These are phyloP conservation scores for Menidia beryllina DNA, from an alignment of 2,113 vertebrate genomes.

Conservation along the genomic window DNA sequence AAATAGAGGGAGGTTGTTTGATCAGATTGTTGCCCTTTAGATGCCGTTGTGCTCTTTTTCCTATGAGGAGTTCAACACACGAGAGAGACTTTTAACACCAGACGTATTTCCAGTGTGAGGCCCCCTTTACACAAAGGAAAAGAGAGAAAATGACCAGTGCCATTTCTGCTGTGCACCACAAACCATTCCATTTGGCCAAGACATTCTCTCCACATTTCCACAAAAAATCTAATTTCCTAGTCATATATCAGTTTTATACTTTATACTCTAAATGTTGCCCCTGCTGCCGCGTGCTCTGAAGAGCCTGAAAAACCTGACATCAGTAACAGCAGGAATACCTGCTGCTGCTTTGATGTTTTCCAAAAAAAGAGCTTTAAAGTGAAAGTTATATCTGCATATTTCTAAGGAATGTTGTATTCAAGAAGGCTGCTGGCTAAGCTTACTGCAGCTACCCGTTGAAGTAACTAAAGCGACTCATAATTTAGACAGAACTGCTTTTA, in stretches of 20 bases:
- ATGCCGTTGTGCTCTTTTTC: conserved; percentile 39
- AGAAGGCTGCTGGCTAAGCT: conserved; percentile 31
- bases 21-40: conserved; percentile 31
- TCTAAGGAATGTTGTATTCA: conserved; percentile 20
- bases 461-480: conserved; percentile 32
- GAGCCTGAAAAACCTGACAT: conserved; percentile 22
- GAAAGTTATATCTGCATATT: conserved; percentile 41
- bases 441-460: conserved; percentile 22
- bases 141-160: conserved; percentile 4
- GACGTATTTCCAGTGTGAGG: conserved; percentile 21
- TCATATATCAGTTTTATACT: conserved; percentile 7
- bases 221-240: too few relatives aligned
- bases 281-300: conserved; percentile 13
- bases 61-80: conserved; percentile 31
- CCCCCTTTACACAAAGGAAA: conserved; percentile 37
- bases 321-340: conserved; percentile 17
- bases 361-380: conserved; percentile 35
- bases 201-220: too few relatives aligned
- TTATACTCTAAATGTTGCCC: background rate
- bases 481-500: conserved; percentile 38
- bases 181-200: conserved; percentile 10
- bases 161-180: conserved; percentile 17
- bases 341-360: conserved; percentile 20
- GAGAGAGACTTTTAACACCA: conserved; percentile 24
- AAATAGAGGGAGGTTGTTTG: background rate